Conservation (phyloP, 2,888 invertebrate genomes). For the Eugnorisma glareosa region DNA sequence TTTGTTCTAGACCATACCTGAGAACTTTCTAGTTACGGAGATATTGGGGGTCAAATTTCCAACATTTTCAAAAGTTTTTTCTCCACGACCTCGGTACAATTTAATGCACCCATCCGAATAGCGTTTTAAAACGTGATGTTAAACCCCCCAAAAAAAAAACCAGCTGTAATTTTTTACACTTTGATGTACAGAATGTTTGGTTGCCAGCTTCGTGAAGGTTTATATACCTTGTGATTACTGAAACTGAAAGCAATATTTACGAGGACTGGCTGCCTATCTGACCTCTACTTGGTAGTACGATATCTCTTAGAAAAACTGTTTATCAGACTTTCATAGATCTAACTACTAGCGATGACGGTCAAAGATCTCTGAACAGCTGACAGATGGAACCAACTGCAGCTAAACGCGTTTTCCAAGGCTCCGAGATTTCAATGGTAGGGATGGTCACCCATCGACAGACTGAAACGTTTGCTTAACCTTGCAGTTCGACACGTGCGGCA, state of each 20-base stretch:
- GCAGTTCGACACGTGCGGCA: background rate
- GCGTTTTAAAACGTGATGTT: no score
- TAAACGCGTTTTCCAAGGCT: background rate
- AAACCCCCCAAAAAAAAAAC: no score
- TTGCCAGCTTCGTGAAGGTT: no score
- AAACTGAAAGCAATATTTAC: background rate
- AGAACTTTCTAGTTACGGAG: no score
- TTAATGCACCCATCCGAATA: no score
- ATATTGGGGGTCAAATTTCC: no score
- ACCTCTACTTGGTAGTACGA: background rate
- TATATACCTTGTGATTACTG: background rate
- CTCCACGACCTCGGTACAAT: no score
- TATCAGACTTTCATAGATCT: background rate
- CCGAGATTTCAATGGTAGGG: background rate
- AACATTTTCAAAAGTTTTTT: no score
- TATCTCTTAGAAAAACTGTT: no score
- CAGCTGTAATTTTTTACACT: no score
- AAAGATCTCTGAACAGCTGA: background rate
- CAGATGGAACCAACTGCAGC: background rate
- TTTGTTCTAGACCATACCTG: no score
- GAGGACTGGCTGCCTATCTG: background rate
- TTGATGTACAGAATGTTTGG: background rate
- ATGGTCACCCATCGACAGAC: background rate
- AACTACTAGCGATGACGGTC: background rate
- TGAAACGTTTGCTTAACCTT: background rate